Evolutionary conservation across 2,797 vertebrate genomes (phyloP), one percentile per base, ranked within the genome.

Genomic region (Brachymystax lenok): DNA sequence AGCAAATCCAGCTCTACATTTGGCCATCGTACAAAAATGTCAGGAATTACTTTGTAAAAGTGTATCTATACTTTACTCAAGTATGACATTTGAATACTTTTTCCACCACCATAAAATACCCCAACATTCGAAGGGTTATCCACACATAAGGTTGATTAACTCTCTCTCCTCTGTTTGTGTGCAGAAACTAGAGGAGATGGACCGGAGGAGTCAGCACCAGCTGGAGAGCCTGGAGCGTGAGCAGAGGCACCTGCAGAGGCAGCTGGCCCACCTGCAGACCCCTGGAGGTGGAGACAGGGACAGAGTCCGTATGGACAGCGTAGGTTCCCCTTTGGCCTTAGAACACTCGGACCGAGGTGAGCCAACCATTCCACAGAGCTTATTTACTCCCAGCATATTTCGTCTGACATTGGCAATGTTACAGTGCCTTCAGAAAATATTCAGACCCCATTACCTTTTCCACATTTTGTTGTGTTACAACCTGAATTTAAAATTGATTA

Each of bases 111-210:
- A 10, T 46, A 46, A 46, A 46, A 46, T 46, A 46, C 2, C 40
- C 3, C 1, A 12, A 13, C 13, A 46, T 46, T 46, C 10, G 4
- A 33, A 33, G 33, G 33, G 33, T 33, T 19, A 54, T 17, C 52
- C 17, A 54, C 52, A 16, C 52, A 54, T 59, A 7, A 24, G 59
- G 59, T 63, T 63, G 21, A 63, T 21, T 24, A 27, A 61, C 56
- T 61, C 14, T 63, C 12, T 73, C 21, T 71, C 50, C 16, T 46
- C 40, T 6, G n/a, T 74, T 51, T 73, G 35, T 40, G 10, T 86
- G 80, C 88, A 99, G 98, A 99, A 98, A 97, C 97, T 99, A 95
- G 98, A 99, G 96, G 98, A 99, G 83, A 83, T 87, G 33, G 96
- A 98, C 79, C 95, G 97, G 75, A 97, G 94, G 92, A 97, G 97